phyloP scores from a whole-genome alignment of 1,140 invertebrate species.

The Micrasema minimum region DNA sequence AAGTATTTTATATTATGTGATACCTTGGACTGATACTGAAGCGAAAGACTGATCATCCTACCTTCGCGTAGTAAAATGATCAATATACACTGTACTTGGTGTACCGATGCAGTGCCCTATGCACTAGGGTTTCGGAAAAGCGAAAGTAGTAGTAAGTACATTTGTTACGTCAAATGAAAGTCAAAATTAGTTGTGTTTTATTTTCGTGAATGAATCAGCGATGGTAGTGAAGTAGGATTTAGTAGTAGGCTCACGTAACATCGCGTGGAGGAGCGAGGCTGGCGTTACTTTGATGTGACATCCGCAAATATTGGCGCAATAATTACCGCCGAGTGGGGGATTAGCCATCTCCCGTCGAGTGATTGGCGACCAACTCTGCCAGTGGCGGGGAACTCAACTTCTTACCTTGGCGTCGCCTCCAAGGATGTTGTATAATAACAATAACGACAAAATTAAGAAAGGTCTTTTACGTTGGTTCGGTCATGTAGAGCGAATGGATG shows the following conservation, averaged over 20 bases:
- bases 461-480: no score
- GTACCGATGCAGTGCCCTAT: no score
- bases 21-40: no score
- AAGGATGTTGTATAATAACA: background rate
- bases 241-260: slow-evolving; percentile 1
- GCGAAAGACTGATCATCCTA: no score
- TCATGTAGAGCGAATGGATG: no score
- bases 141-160: no score
- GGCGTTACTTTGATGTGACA: slow-evolving; percentile 20
- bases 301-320: slow-evolving; percentile 33
- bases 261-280: slow-evolving; percentile 17
- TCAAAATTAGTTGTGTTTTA: background rate
- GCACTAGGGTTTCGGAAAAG: no score
- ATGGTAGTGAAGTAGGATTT: background rate
- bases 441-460: no score
- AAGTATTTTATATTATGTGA: no score
- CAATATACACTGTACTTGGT: no score
- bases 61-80: no score
- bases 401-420: background rate
- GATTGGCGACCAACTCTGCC: background rate
- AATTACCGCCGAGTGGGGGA: slow-evolving; percentile 18
- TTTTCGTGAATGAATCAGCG: slow-evolving; percentile 8
- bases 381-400: background rate
- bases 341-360: background rate
- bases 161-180: no score